Percentiles rank a stretch among this genome's conserved stretches.
phyloP scores from a whole-genome alignment of 2,888 invertebrate species.

The Patella pellucida region DNA sequence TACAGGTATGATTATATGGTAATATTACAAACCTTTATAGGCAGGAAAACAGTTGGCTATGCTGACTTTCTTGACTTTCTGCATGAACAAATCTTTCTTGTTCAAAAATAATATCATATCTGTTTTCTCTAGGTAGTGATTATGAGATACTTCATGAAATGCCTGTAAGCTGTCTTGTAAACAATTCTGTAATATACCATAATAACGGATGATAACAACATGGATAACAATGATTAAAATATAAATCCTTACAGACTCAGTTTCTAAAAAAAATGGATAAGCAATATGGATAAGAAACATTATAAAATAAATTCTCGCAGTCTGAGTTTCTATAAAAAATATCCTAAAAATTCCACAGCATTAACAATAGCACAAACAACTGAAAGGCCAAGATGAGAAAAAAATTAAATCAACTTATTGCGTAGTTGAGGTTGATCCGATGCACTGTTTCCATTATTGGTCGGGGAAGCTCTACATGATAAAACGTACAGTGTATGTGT shows the following conservation, averaged over 20 bases:
- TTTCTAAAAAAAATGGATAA: background rate
- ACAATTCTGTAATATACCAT: conserved; percentile 60
- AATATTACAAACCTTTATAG: conserved; percentile 62
- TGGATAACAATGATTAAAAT: background rate
- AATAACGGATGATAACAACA: background rate
- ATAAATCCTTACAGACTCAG: background rate
- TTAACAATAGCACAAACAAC: too few species aligned
- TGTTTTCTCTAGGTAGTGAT: conserved; percentile 70
- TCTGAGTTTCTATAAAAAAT: background rate
- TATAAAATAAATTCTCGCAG: background rate
- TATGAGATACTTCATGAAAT: conserved; percentile 67
- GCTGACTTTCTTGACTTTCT: conserved; percentile 57
- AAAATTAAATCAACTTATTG: too few species aligned
- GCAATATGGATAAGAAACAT: background rate
- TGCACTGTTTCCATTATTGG: too few species aligned
- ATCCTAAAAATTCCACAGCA: too few species aligned
- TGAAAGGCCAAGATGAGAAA: too few species aligned
- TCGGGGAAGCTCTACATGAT: too few species aligned
- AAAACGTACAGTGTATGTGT: too few species aligned
- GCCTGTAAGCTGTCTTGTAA: conserved; percentile 62
- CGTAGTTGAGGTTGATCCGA: too few species aligned
- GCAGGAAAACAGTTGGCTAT: conserved; percentile 66
- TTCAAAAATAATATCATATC: conserved; percentile 70
- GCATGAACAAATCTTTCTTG: conserved; percentile 68
- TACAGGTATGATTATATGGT: too few species aligned